These are phyloP conservation scores for Malacoraja senta DNA, from an alignment of 2,797 vertebrate species.

Conservation along the genomic window DNA sequence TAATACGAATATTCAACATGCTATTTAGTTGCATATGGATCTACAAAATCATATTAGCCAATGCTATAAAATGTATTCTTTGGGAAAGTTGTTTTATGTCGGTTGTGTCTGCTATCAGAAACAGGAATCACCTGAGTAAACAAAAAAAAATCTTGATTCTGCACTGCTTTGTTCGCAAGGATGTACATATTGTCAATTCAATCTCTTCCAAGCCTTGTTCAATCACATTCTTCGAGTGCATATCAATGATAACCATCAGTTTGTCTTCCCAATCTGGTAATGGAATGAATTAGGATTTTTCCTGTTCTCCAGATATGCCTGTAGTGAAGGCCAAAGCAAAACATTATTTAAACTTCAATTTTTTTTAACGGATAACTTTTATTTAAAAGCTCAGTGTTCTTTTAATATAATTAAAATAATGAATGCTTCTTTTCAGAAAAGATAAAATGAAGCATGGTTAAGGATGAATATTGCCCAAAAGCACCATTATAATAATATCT, in stretches of 20 bases:
- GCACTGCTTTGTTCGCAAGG: not conserved
- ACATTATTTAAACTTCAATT: not conserved
- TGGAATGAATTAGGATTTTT: not conserved
- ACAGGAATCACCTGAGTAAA: not conserved
- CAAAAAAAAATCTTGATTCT: not conserved
- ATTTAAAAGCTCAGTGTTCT: not conserved
- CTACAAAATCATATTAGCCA: not conserved
- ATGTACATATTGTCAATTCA: not conserved
- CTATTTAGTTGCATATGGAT: not conserved
- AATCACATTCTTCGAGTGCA: not conserved
- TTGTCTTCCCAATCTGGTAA: not conserved
- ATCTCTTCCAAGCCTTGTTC: not conserved
- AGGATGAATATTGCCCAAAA: conserved; percentile 6
- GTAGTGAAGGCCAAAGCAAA: not conserved
- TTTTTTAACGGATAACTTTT: not conserved
- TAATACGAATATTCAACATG: not conserved
- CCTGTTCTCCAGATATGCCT: not conserved
- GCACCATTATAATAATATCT: not conserved
- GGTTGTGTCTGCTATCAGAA: not conserved
- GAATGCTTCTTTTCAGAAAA: too few species aligned
- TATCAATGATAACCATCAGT: conserved; percentile 18
- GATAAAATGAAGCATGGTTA: not conserved
- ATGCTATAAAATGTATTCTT: not conserved
- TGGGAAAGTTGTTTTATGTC: not conserved
- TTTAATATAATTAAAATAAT: not conserved